phyloP scores from a whole-genome alignment of 2,797 vertebrate genomes.

The Sebastes taczanowskii region DNA sequence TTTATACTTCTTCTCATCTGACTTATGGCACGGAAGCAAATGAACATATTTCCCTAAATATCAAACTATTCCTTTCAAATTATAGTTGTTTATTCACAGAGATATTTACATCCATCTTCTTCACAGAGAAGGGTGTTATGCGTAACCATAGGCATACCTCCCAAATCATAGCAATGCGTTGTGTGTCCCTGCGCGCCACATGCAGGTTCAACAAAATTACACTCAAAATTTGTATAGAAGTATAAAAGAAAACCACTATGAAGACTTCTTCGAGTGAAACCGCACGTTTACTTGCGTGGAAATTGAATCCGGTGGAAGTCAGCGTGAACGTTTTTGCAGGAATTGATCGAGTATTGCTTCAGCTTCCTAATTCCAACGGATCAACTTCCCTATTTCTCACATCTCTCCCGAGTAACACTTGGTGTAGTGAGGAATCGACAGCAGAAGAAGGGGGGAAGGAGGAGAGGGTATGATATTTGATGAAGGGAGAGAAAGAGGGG shows the following conservation, averaged over 20 bases:
- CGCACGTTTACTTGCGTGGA: not conserved
- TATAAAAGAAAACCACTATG: accelerated
- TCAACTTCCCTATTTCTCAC: not conserved
- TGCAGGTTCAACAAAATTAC: not conserved
- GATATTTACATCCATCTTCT: not conserved
- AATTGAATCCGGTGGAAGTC: not conserved
- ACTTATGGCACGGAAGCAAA: not conserved
- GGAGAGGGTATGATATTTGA: constrained; percentile 15
- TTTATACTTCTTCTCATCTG: not conserved
- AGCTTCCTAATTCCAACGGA: not conserved
- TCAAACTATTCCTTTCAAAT: not conserved
- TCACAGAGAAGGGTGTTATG: not conserved
- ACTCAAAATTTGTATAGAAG: not conserved
- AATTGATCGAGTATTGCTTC: not conserved
- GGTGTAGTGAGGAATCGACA: constrained; percentile 13
- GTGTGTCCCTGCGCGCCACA: not conserved
- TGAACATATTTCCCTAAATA: not conserved
- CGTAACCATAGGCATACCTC: not conserved
- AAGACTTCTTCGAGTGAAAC: not conserved
- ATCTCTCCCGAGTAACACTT: not conserved
- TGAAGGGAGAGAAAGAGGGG: not conserved
- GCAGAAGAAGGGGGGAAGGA: constrained; percentile 7
- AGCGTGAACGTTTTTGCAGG: not conserved
- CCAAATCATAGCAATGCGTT: not conserved
- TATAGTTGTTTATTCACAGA: not conserved